Base-by-base conservation (phyloP, 2,797 vertebrate genomes). In the Cirrhinus molitorella region DNA sequence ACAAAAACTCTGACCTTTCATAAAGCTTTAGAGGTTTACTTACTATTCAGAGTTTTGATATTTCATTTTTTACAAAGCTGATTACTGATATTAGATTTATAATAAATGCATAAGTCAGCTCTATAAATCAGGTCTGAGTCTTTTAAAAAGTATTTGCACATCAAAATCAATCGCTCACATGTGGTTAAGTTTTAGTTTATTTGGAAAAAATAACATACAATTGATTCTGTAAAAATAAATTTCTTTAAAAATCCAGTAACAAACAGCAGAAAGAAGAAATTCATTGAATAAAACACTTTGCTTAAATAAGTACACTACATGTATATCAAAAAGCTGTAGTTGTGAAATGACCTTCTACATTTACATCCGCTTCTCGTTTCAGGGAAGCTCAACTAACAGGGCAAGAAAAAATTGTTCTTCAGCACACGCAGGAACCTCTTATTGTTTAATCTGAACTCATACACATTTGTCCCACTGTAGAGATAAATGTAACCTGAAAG, bases 311-410 rank as follows among this genome's bases (percentile, higher is more conserved):
- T 21, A 34, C 28, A 72, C n/a, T n/a, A n/a, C n/a, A n/a, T 34
- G 11, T 25, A 53, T 71, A 28, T 21, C 1, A 37, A 37, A 66
- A 61, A 40, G 37, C 37, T 40, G 37, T 40, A 40, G 37, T 7
- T 40, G 37, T 40, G 8, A 40, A 6, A 4, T 37, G 7, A 37
- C 34, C 34, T 5, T 37, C 34, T 37, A 6, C 4, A 6, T 37
- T 37, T 37, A 37, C 34, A 37, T 37, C 7, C 5, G 34, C 34
- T 37, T 37, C 5, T 37, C 37, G 14, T 16, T 31, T 63, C 14
- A 63, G 25, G 59, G 11, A 49, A 73, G 11, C 47, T 7, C 23
- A 25, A 74, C 80, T 53, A 81, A 53, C 80, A 82, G 4, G 80
- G 12, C 28, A 66, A n/a, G 57, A 82, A 66, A 9, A 53, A 53